A percentile compares a stretch with the other conserved stretches of the same genome.
Evolutionary conservation across 2,113 vertebrate genomes (phyloP).

Genomic region (Prionailurus viverrinus): DNA sequence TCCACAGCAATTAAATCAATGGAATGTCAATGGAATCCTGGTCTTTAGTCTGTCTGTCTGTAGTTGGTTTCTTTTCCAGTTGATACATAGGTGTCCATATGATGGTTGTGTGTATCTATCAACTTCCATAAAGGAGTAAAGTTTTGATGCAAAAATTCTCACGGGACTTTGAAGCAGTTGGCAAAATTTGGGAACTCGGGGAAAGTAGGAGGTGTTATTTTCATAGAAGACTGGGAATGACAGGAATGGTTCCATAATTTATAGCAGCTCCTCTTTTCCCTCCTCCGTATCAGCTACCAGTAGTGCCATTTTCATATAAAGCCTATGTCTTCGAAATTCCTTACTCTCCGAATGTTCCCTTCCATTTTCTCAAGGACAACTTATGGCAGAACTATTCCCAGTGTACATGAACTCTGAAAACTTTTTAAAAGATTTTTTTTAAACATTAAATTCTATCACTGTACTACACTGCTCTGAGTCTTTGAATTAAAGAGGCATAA

Average conservation of each 20-base stretch:
- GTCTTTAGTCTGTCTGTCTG: background rate
- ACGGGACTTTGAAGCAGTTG: background rate
- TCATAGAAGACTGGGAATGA: background rate
- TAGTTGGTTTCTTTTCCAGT: background rate
- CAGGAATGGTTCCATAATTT: background rate
- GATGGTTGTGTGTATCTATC: background rate
- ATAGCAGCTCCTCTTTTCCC: background rate
- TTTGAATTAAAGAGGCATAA: background rate
- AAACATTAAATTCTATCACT: background rate
- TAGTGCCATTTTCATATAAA: background rate
- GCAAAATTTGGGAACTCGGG: background rate
- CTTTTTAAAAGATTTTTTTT: background rate
- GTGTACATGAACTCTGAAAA: background rate
- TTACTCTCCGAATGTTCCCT: background rate
- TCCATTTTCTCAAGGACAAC: background rate
- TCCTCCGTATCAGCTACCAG: background rate
- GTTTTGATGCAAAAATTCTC: background rate
- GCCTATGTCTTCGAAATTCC: background rate
- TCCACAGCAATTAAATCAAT: background rate
- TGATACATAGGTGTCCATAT: background rate
- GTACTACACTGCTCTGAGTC: background rate
- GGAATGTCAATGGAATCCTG: background rate
- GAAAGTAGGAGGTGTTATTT: background rate
- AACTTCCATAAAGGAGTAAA: background rate
- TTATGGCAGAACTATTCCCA: constrained; percentile 24